phyloP scores from a whole-genome alignment of 2,888 invertebrate genomes.

The Epinotia brunnichana region DNA sequence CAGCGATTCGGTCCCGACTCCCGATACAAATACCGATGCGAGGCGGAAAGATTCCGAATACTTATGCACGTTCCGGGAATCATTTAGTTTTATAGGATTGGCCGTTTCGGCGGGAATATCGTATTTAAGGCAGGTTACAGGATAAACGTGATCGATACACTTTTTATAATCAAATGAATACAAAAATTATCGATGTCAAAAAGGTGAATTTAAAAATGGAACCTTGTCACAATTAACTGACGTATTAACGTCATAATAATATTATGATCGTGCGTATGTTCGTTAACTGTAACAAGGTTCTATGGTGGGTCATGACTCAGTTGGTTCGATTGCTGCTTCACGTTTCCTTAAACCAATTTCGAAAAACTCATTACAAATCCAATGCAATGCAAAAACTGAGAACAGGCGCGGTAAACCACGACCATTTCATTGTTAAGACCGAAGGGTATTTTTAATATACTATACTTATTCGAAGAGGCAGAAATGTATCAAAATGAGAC shows the following conservation, averaged over 20 bases:
- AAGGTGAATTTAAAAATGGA: too few relatives aligned
- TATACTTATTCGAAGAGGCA: constrained; percentile 32
- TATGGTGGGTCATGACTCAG: too few relatives aligned
- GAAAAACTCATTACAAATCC: constrained; percentile 32
- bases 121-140: too few relatives aligned
- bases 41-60: constrained; percentile 10
- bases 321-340: too few relatives aligned
- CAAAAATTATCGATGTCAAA: too few relatives aligned
- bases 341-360: constrained; percentile 6
- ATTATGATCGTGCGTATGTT: too few relatives aligned
- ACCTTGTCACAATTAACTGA: too few relatives aligned
- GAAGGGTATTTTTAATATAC: constrained; percentile 42
- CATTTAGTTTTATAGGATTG: constrained; percentile 9
- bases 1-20: constrained; percentile 1
- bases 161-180: too few relatives aligned
- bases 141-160: neutral
- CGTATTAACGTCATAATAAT: too few relatives aligned
- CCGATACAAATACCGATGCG: constrained; percentile 14
- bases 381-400: constrained; percentile 21
- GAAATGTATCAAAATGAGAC: neutral
- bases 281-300: too few relatives aligned
- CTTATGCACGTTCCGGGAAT: constrained; percentile 24
- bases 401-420: constrained; percentile 35
- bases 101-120: neutral
- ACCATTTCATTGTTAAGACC: constrained; percentile 37